Percentiles rank a stretch among this genome's conserved stretches.
Evolutionary conservation across 2,888 invertebrate genomes (phyloP).

Genomic region (Eilema griseolum): DNA sequence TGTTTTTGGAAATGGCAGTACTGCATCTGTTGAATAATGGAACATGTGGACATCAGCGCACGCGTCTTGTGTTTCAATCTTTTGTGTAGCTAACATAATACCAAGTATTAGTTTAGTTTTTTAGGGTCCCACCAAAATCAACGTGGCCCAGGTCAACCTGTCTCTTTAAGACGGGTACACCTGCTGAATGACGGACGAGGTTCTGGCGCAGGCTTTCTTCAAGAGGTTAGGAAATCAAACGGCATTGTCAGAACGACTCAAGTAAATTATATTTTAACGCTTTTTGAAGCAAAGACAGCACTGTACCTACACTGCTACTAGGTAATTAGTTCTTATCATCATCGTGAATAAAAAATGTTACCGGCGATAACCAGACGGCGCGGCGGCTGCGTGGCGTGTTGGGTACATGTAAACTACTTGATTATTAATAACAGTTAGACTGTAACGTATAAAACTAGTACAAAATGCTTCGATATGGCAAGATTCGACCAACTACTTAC

Average conservation of each 20-base stretch:
- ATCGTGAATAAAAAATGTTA: not conserved
- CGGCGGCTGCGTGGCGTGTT: not conserved
- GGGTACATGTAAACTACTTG: conserved; percentile 1
- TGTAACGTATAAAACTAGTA: not conserved
- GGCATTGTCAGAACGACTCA: too few relatives aligned
- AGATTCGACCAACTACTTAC: not conserved
- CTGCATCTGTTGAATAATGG: conserved; percentile 15
- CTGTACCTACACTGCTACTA: not conserved
- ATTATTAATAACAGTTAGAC: not conserved
- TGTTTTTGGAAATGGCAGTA: not conserved
- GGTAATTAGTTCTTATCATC: conserved; percentile 1
- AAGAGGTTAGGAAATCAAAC: not conserved
- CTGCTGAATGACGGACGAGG: too few relatives aligned
- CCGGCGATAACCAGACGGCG: conserved; percentile 1
- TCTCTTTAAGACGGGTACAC: not conserved
- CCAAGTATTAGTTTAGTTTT: too few relatives aligned
- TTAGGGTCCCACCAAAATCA: too few relatives aligned
- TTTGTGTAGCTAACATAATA: conserved; percentile 10
- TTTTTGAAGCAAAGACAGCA: not conserved
- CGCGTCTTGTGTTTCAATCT: conserved; percentile 7
- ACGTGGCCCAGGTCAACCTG: not conserved
- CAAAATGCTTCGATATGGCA: not conserved
- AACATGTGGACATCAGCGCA: not conserved
- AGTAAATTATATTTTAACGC: not conserved
- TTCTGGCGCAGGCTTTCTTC: not conserved